Evolutionary conservation across 2,113 vertebrate species (phyloP), one percentile per base, ranked within the genome.

Genomic region (Eurypyga helias): DNA sequence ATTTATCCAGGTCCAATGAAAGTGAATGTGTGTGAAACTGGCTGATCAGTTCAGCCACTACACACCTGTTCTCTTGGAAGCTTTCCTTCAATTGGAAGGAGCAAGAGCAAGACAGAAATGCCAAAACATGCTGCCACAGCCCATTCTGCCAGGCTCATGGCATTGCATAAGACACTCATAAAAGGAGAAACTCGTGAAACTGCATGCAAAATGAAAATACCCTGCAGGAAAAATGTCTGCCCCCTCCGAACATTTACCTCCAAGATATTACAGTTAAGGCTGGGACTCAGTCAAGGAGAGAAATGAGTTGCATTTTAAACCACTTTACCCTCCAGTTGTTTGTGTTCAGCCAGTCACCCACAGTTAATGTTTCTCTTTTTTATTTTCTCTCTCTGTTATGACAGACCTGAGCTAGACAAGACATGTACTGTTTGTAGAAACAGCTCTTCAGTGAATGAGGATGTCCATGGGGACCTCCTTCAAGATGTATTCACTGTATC

Each of bases 251-350:
- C 14, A 58, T 78, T 83, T 81, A 45, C n/a, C 52, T 77, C 41
- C n/a, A 36, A 90, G 89, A 73, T 82, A 41, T 64, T 76, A 17
- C 26, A 90, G 85, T 96, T 93, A 95, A 94, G 66, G 18, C 60
- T 87, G 23, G 77, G 64, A 83, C 48, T 77, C 66, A 55, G 65
- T 87, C 81, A 89, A 82, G 65, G 55, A 89, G 24, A 25, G 65
- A 96, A 91, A 93, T 18, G 6, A 87, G n/a, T 17, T 87, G 57
- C 34, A 57, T 67, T 92, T 89, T 95, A 94, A 85, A 82, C 11
- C 18, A 71, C 65, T 93, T 80, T 76, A 64, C 73, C 65, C 48
- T 96, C 58, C 57, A 85, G 89, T 91, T 87, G 75, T 78, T 94
- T 94, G 58, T 82, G 52, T 80, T 90, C 69, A 45, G 17, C 78